Evolutionary conservation across 2,113 vertebrate species (phyloP).

Genomic region (Zosterops borbonicus): DNA sequence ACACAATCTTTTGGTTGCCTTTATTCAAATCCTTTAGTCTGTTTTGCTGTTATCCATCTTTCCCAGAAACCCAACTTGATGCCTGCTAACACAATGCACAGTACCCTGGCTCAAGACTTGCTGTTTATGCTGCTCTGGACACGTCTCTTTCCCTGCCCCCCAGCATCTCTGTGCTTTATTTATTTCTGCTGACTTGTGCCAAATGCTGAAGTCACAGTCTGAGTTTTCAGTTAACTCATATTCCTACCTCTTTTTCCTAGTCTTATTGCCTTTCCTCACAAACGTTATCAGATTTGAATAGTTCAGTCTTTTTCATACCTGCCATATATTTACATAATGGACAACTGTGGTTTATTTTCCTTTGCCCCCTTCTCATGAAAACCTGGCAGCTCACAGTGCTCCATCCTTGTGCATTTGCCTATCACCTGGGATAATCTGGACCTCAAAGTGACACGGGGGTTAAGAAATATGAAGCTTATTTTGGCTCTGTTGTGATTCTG

Average conservation of each 20-base stretch:
- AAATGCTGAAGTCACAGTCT: slow-evolving; percentile 38
- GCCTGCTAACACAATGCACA: neutral
- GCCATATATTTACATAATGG: neutral
- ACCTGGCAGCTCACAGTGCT: neutral
- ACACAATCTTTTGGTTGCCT: neutral
- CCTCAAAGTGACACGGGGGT: neutral
- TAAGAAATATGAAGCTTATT: slow-evolving; percentile 48
- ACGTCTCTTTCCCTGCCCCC: neutral
- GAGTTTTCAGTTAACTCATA: neutral
- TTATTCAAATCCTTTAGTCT: neutral
- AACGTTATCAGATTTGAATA: neutral
- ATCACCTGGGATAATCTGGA: neutral
- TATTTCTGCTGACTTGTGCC: slow-evolving; percentile 26
- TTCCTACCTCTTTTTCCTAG: neutral
- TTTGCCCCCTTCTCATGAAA: neutral
- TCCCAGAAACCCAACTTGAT: neutral
- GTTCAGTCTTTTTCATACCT: neutral
- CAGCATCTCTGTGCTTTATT: neutral
- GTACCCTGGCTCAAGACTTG: neutral
- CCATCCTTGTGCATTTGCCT: neutral
- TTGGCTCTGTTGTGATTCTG: slow-evolving; percentile 11
- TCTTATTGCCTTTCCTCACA: neutral
- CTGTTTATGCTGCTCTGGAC: neutral
- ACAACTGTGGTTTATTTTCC: neutral
- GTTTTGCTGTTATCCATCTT: neutral